phyloP scores from a whole-genome alignment of 2,888 invertebrate species.

The Pyrrhia umbra region DNA sequence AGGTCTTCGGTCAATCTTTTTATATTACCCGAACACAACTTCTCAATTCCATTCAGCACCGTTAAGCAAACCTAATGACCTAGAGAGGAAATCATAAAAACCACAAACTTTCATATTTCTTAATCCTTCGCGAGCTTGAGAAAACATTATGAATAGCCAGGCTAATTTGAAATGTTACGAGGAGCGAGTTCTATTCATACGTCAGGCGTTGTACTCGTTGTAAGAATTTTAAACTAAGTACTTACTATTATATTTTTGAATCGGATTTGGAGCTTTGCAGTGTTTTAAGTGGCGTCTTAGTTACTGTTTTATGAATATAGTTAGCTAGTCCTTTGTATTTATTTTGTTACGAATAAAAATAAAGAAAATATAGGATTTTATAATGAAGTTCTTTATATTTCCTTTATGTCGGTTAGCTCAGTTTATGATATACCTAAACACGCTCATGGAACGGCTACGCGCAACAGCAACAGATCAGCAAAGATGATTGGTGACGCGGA shows the following conservation, averaged over 20 bases:
- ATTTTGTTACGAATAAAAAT: background rate
- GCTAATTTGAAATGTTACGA: slow-evolving; percentile 58
- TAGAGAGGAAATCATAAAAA: slow-evolving; percentile 8
- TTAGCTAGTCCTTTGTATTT: background rate
- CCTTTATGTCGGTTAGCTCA: too few species aligned
- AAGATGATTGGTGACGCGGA: too few species aligned
- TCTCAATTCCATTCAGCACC: background rate
- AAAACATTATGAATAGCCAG: slow-evolving; percentile 39
- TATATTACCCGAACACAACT: too few species aligned
- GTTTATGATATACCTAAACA: too few species aligned
- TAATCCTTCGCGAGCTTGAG: slow-evolving; percentile 25
- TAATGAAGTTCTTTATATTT: too few species aligned
- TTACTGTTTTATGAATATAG: slow-evolving; percentile 19
- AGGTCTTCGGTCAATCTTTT: too few species aligned
- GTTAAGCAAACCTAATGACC: background rate
- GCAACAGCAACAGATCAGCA: too few species aligned
- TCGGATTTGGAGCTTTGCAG: slow-evolving; percentile 28
- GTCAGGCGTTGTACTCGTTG: slow-evolving; percentile 28
- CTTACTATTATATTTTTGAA: slow-evolving; percentile 26
- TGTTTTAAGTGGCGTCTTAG: slow-evolving; percentile 8
- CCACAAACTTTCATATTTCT: slow-evolving; percentile 7
- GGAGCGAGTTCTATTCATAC: slow-evolving; percentile 43
- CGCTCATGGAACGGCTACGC: too few species aligned
- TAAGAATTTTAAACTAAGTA: slow-evolving; percentile 30
- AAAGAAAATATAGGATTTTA: too few species aligned